Conservation (phyloP, 2,888 invertebrate species). For the Standfussiana lucernea region DNA sequence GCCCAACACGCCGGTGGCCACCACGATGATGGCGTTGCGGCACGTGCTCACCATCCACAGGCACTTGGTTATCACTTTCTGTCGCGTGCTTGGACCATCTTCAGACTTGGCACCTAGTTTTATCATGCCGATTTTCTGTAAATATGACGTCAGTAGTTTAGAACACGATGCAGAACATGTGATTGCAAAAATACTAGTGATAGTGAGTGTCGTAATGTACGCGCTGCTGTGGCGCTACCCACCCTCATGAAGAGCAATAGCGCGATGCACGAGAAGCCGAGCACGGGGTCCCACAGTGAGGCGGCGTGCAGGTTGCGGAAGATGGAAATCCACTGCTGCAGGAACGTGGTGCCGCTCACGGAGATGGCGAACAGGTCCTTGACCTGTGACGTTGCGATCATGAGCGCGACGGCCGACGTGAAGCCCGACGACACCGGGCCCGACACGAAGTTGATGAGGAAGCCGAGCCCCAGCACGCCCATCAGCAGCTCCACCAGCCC, state of each 20-base stretch:
- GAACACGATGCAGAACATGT: neutral
- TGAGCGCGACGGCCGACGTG: constrained; percentile 96
- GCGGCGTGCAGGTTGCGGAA: constrained; percentile 92
- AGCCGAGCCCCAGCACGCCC: constrained; percentile 96
- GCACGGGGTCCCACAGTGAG: constrained; percentile 93
- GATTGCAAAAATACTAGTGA: neutral
- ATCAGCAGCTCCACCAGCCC: constrained; percentile 94
- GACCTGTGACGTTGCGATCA: constrained; percentile 97
- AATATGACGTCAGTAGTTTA: constrained; percentile 46
- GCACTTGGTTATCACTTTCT: constrained; percentile 91
- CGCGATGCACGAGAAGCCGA: constrained; percentile 94
- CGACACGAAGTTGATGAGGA: constrained; percentile 97
- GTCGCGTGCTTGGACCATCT: constrained; percentile 88
- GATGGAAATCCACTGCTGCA: constrained; percentile 94
- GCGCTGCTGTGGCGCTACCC: constrained; percentile 70
- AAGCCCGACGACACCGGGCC: constrained; percentile 97
- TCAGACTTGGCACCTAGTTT: constrained; percentile 91
- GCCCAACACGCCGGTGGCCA: constrained; percentile 93
- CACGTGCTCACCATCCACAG: constrained; percentile 95
- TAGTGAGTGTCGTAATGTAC: neutral
- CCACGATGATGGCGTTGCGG: constrained; percentile 96
- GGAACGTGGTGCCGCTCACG: constrained; percentile 94
- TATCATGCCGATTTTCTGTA: constrained; percentile 92
- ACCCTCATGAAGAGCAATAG: constrained; percentile 95
- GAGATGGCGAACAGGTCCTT: constrained; percentile 95